phyloP scores from a whole-genome alignment of 1,140 invertebrate genomes.

The Pentalonia nigronervosa region DNA sequence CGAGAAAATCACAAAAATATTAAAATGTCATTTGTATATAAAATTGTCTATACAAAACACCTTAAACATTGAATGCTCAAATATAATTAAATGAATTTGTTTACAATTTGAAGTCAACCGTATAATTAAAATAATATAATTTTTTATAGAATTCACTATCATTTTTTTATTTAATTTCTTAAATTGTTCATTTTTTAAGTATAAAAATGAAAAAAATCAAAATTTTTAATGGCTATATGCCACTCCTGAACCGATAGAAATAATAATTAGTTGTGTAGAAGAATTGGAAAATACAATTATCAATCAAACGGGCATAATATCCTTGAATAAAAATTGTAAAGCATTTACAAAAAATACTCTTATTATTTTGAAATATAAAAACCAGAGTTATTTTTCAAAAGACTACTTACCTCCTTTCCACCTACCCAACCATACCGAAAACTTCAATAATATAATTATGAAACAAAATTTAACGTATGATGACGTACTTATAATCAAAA shows the following conservation, averaged over 20 bases:
- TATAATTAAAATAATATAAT: no score
- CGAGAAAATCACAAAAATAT: no score
- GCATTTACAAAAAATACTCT: not conserved
- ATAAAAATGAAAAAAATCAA: no score
- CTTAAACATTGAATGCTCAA: no score
- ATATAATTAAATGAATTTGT: no score
- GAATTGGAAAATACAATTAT: not conserved
- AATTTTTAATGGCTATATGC: conserved; percentile 8
- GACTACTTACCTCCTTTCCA: not conserved
- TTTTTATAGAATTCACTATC: no score
- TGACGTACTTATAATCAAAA: not conserved
- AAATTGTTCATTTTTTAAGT: no score
- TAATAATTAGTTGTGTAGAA: not conserved
- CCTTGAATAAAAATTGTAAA: not conserved
- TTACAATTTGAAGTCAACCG: no score
- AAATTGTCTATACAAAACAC: no score
- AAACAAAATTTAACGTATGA: not conserved
- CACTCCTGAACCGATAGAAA: not conserved
- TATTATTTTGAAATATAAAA: conserved; percentile 3
- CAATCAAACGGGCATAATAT: not conserved
- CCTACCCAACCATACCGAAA: not conserved
- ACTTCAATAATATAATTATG: not conserved
- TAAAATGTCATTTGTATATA: no score
- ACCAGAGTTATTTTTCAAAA: not conserved
- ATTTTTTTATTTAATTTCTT: no score